Base-by-base conservation (phyloP, 2,888 invertebrate species). In the Tenthredo mesomela region DNA sequence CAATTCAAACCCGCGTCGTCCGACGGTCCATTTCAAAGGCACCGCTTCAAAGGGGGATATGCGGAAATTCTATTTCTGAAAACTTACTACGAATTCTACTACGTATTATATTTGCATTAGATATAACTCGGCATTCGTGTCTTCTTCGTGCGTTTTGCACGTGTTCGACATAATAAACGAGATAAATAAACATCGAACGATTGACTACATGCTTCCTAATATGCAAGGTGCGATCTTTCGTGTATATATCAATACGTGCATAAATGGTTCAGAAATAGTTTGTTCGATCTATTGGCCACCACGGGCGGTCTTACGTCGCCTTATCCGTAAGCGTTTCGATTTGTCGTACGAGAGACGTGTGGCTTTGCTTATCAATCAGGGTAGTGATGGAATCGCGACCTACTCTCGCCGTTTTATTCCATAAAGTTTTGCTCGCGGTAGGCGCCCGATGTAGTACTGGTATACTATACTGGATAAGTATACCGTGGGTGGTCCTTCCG, bases 361-460 rank as follows among this genome's bases (percentile, higher is more conserved):
- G 92, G 91, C 91, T 87, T 86, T 89, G 90, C 88, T 92, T 92
- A 92, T 92, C 92, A 92, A 92, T 92, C 90, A 91, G 88, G 86
- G 67, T n/a, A n/a, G 43, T 73, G 77, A 77, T 54, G 29, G 77
- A 86, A 89, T 90, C 43, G 37, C 92, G 89, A 87, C 88, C 89
- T 86, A 89, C 87, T 87, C 89, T 86, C 73, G 75, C 86, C 85
- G 71, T 77, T 80, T 54, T 6, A 54, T 54, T 54, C 54, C 54
- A 54, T 7, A n/a, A n/a, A 54, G 18, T 54, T 54, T 54, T 54
- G 54, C 84, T 84, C 86, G 21, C 18, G 25, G 18, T 80, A 43
- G 71, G 71, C 71, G 43, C 71, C 71, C 25, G 71, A 2, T 12
- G 61, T 54, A 61, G 25, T 61, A 61, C 25, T 54, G 25, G 25